Percentiles rank a stretch among this genome's conserved stretches.
phyloP scores from a whole-genome alignment of 1,140 invertebrate genomes.

The Drosophila mojavensis region DNA sequence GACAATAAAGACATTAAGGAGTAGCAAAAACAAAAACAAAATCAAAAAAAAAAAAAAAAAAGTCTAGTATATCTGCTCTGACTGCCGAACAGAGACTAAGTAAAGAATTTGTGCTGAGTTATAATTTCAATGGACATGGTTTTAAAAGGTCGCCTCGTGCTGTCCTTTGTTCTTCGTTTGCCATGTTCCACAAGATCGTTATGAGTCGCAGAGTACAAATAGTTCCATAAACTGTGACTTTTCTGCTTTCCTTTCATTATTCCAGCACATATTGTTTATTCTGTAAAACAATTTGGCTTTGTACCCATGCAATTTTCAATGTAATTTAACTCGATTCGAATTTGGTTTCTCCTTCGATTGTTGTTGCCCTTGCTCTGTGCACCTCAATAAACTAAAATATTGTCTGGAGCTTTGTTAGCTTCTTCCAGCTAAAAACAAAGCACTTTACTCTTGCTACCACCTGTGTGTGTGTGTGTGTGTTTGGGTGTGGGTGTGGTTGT shows the following conservation, averaged over 20 bases:
- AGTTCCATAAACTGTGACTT: background rate
- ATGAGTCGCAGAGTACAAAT: conserved; percentile 5
- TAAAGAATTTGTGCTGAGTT: background rate
- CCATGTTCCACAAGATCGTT: background rate
- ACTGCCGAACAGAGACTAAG: background rate
- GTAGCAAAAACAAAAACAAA: background rate
- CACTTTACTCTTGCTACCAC: background rate
- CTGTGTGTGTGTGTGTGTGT: conserved; percentile 9
- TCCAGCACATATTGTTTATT: conserved; percentile 46
- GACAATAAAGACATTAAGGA: conserved; percentile 27
- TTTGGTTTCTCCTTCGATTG: conserved; percentile 36
- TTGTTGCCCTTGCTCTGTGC: conserved; percentile 22
- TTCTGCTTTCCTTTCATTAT: conserved; percentile 23
- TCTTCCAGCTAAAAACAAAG: conserved; percentile 24
- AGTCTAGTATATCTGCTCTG: too few relatives aligned
- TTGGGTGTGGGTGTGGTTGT: too few relatives aligned
- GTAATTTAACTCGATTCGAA: conserved; percentile 73
- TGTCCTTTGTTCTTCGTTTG: too few relatives aligned
- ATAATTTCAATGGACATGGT: background rate
- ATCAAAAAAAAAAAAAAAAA: too few relatives aligned
- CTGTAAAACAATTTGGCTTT: conserved; percentile 56
- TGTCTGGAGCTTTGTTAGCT: conserved; percentile 28
- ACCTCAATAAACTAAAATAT: conserved; percentile 45
- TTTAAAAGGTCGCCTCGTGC: background rate
- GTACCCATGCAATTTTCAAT: conserved; percentile 69